These are phyloP conservation scores for Rhadinocentrus ornatus DNA, from an alignment of 2,797 vertebrate genomes.

Conservation along the genomic window DNA sequence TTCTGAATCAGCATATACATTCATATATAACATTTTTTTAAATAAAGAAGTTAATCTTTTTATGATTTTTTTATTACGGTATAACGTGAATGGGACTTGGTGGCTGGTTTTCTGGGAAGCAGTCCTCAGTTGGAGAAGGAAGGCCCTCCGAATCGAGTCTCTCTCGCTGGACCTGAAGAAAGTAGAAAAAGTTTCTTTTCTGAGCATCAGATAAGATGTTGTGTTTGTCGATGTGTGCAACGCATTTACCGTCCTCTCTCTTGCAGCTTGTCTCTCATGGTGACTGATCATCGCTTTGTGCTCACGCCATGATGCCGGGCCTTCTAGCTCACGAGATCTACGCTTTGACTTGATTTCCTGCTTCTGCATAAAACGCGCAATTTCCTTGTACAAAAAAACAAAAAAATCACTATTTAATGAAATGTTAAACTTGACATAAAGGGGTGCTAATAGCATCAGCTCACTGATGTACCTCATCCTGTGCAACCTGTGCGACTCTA, in stretches of 20 bases:
- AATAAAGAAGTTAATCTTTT: neutral
- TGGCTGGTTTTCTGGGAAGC: constrained; percentile 72
- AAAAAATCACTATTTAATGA: neutral
- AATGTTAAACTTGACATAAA: neutral
- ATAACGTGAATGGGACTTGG: constrained; percentile 60
- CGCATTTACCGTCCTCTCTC: constrained; percentile 71
- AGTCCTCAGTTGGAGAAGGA: constrained; percentile 77
- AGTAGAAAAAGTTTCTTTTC: neutral
- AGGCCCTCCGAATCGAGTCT: constrained; percentile 82
- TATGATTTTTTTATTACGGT: constrained; percentile 56
- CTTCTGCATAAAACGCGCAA: constrained; percentile 86
- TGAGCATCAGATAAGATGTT: neutral
- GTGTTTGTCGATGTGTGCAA: neutral
- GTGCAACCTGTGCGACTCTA: constrained; percentile 84
- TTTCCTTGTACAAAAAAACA: constrained; percentile 75
- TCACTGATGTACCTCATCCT: constrained; percentile 78
- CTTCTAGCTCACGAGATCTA: constrained; percentile 74
- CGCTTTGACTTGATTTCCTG: constrained; percentile 82
- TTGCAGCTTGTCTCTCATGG: constrained; percentile 56
- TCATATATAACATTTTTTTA: neutral
- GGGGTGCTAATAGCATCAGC: neutral
- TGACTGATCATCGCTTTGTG: constrained; percentile 63
- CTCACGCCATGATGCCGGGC: constrained; percentile 60
- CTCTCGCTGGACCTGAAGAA: constrained; percentile 71
- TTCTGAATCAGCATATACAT: neutral